Percentiles rank a stretch among this genome's conserved stretches.
Conservation (phyloP, 2,113 vertebrate genomes). For the Grammatotria lemairii region DNA sequence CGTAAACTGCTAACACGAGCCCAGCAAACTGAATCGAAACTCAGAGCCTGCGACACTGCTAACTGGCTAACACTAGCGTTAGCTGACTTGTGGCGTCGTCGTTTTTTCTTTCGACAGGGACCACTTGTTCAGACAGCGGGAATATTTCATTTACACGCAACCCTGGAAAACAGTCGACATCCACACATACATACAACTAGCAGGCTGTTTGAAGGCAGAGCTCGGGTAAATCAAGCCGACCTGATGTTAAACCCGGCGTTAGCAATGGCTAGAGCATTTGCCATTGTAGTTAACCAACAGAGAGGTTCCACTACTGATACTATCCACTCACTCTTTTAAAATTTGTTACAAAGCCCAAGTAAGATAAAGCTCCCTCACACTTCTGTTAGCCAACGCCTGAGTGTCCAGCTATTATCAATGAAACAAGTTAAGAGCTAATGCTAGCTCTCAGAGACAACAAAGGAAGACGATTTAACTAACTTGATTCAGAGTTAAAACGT, state of each 20-base stretch:
- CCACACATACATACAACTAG: background rate
- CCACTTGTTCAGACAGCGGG: background rate
- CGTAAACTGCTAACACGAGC: constrained; percentile 3
- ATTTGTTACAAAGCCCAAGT: background rate
- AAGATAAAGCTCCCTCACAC: background rate
- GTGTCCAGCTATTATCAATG: background rate
- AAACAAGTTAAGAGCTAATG: constrained; percentile 3
- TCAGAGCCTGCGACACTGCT: background rate
- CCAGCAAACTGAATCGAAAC: background rate
- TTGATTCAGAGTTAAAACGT: background rate
- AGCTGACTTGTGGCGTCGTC: constrained; percentile 68
- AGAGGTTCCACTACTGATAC: background rate
- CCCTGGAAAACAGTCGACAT: background rate
- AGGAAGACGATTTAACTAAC: background rate
- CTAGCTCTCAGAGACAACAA: constrained; percentile 38
- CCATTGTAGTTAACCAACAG: background rate
- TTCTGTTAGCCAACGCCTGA: background rate
- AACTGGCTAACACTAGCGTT: constrained; percentile 12
- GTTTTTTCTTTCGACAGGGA: constrained; percentile 26
- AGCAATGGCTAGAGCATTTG: background rate
- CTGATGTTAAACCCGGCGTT: background rate
- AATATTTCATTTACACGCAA: background rate
- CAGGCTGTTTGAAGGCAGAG: background rate
- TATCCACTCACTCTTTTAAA: background rate
- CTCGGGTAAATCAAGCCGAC: background rate